These are phyloP conservation scores for Pimephales promelas DNA, from an alignment of 2,113 vertebrate genomes.

Conservation along the genomic window DNA sequence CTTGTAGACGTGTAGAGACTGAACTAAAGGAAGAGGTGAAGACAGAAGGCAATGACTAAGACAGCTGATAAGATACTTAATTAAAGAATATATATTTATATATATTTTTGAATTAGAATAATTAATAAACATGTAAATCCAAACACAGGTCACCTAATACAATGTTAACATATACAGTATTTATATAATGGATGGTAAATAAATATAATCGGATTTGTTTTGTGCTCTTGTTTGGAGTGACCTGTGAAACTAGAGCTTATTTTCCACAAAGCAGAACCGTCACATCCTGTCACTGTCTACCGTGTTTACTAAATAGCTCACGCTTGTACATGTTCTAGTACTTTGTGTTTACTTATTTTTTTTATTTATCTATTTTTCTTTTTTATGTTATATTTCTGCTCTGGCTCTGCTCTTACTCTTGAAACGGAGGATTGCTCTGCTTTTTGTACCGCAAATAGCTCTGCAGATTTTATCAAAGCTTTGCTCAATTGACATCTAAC, in stretches of 20 bases:
- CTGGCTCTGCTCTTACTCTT: background rate
- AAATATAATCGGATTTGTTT: background rate
- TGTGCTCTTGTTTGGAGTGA: background rate
- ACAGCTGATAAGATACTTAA: no score
- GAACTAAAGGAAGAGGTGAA: background rate
- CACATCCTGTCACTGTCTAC: background rate
- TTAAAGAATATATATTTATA: no score
- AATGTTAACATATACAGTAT: background rate
- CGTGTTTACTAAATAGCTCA: background rate
- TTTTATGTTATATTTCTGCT: background rate
- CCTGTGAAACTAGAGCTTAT: conserved; percentile 1
- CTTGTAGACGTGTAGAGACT: background rate
- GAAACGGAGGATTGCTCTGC: background rate
- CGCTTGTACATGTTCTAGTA: background rate
- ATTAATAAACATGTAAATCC: background rate
- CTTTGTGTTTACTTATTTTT: background rate
- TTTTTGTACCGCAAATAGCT: no score
- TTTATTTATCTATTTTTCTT: background rate
- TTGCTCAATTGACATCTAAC: no score
- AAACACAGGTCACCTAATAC: background rate
- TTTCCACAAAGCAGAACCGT: background rate
- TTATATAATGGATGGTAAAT: background rate
- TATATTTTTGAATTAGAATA: background rate
- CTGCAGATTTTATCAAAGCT: no score
- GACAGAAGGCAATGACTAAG: background rate